Evolutionary conservation across 2,888 invertebrate species (phyloP), one percentile per base, ranked within the genome.

Genomic region (Mesodorylaimus sp.): DNA sequence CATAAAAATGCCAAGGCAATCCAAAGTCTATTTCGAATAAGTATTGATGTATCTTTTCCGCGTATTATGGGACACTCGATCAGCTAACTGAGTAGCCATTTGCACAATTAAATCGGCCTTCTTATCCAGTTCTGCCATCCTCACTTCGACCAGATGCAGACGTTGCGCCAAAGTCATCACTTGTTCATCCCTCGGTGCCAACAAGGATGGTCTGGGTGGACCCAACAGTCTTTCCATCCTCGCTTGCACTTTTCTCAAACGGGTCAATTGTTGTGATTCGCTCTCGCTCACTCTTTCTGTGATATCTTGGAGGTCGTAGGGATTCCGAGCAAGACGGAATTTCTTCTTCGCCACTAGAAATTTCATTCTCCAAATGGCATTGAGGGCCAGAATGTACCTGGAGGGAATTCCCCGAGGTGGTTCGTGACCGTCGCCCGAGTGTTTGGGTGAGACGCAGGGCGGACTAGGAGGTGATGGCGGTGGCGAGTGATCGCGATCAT

Each of bases 261-360:
- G 10, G 32, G 10, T 32, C 10, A 32, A 10, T 32, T 32, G 32
- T 10, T 7, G 10, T 7, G 16, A 32, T 16, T 7, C 32, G 32
- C 32, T 52, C 32, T 60, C 60, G 16, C 55, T 54, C 13, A 60
- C 54, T 49, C 60, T 60, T 13, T 55, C 55, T 41, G 59, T 59
- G 39, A 59, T 59, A 38, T 57, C 56, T 7, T 56, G 41, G 7
- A 60, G 46, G 42, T 60, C 58, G 27, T 59, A 59, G 27, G 60
- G 58, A 42, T 59, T 59, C 23, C 60, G 45, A 39, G 57, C 55
- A 37, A 51, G 51, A 47, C 58, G 38, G 47, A 59, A 54, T 16
- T 36, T 50, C 39, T 54, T 56, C 53, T 54, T 55, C 10, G 32
- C 32, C 32, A 16, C 32, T 16, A 32, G 7, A 16, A 32, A 32